These are phyloP conservation scores for Tenthredo distinguenda DNA, from an alignment of 2,888 invertebrate genomes.

Conservation along the genomic window DNA sequence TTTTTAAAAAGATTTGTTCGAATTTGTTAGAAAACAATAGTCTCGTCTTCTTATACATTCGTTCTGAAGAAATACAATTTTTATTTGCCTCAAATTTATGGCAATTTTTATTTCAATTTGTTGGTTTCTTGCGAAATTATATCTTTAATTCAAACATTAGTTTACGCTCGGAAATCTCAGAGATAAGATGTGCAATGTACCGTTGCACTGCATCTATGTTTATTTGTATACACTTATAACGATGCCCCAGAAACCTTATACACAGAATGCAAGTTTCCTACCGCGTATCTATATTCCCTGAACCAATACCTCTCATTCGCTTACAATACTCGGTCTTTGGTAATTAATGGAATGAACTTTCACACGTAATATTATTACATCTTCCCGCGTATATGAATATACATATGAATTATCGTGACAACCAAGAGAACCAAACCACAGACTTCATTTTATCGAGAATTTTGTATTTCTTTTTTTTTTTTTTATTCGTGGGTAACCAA, in stretches of 20 bases:
- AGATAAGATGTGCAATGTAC: not conserved
- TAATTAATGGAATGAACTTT: not conserved
- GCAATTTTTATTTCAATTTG: not conserved
- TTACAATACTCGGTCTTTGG: not conserved
- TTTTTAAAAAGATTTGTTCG: too few species aligned
- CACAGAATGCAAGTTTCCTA: not conserved
- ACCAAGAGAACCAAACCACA: too few species aligned
- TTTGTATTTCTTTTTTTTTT: not conserved
- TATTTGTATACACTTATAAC: constrained; percentile 4
- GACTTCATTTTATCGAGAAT: too few species aligned
- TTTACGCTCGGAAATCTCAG: not conserved
- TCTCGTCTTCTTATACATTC: not conserved
- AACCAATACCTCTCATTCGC: not conserved
- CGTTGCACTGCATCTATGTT: not conserved
- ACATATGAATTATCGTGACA: too few species aligned
- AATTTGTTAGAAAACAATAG: too few species aligned
- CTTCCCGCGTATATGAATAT: not conserved
- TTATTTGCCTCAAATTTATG: too few species aligned
- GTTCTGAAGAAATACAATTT: not conserved
- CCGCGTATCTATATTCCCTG: not conserved
- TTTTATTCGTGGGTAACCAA: not conserved
- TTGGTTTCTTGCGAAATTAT: not conserved
- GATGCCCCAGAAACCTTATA: constrained; percentile 30
- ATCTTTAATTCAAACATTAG: not conserved
- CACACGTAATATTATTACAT: not conserved